Evolutionary conservation across 1,140 invertebrate species (phyloP), one percentile per base, ranked within the genome.

Genomic region (Druon quercuslanigerum): DNA sequence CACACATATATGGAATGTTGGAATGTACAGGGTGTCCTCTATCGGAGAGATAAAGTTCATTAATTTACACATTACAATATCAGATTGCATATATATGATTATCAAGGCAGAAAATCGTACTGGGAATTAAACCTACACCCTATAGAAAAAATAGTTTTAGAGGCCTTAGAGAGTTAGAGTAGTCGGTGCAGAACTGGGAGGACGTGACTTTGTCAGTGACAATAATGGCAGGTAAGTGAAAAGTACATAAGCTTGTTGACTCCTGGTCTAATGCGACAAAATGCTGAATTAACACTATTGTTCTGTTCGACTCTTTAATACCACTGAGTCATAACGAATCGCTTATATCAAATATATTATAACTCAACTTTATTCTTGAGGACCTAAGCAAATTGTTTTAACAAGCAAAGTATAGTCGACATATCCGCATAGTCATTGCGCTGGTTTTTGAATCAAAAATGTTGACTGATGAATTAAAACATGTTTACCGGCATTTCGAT

Each of bases 141-240:
- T 1, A 46, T 9, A 46, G 40, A 46, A 46, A 46, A 46, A 46
- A 46, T 46, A 46, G 40, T 46, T 33, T 33, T 46, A 46, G 40
- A 9, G 40, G 20, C 20, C 11, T 11, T 46, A 46, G 75, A 76
- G 75, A 33, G 25, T 4, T 33, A 33, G 5, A 33, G 25, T 33
- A 25, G 20, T 25, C 20, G 25, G 25, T 33, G 25, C 25, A 33
- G 4, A 4, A 5, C 25, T 73, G 82, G 82, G 88, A 76, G 86
- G 89, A 91, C 90, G 90, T 91, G 90, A 91, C 90, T 91, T 73
- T 75, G 75, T 75, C 80, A 89, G 83, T 88, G 81, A 86, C 87
- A 86, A 88, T 87, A 87, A 91, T 91, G 90, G 90, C 90, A 88
- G 89, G 90, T 91, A 86, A 89, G 89, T 88, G 57, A 16, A 52